Percentiles rank a stretch among this genome's conserved stretches.
Conservation (phyloP, 2,113 vertebrate species). For the Dasyprocta punctata region DNA sequence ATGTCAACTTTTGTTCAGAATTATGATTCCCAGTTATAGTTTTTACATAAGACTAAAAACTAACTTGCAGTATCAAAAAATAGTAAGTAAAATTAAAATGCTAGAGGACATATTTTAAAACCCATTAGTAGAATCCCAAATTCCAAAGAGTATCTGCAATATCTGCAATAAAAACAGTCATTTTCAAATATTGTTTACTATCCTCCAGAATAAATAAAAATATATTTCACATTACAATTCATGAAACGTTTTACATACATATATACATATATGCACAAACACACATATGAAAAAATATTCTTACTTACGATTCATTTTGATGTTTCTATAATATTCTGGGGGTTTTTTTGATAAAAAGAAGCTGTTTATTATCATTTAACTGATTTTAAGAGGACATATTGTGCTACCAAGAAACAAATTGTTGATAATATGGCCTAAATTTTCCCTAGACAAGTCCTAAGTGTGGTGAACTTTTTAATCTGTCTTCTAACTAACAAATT, state of each 20-base stretch:
- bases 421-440: not conserved
- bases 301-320: not conserved
- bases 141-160: no score
- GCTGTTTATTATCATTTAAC: not conserved
- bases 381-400: not conserved
- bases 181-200: not conserved
- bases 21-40: no score
- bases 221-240: not conserved
- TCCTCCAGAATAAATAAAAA: conserved; percentile 4
- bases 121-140: no score
- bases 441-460: not conserved
- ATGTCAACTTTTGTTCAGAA: no score
- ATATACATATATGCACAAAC: not conserved
- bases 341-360: not conserved
- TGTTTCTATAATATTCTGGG: not conserved
- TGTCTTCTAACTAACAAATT: not conserved
- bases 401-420: not conserved
- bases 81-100: no score
- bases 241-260: not conserved
- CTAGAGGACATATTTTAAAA: no score
- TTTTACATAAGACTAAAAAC: no score
- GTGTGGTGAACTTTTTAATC: not conserved
- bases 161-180: not conserved
- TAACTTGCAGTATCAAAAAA: no score
- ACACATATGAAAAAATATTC: not conserved